Conservation (phyloP, 2,113 vertebrate species). For the Puffinus mauretanicus region DNA sequence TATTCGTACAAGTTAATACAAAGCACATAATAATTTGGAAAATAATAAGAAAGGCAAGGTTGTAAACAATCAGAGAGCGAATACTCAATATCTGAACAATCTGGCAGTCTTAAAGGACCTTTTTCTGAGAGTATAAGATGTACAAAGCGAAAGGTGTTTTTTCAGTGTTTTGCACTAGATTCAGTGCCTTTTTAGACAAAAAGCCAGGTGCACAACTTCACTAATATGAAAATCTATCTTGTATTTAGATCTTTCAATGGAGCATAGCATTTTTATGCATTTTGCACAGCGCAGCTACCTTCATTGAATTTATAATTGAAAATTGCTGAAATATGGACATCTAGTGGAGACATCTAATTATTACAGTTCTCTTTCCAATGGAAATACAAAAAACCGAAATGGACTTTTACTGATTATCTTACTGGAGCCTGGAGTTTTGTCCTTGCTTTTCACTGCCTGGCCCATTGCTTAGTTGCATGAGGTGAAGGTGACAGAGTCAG, state of each 20-base stretch:
- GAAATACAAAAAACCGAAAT: background rate
- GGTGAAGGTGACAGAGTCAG: background rate
- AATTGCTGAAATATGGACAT: conserved; percentile 70
- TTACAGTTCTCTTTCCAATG: background rate
- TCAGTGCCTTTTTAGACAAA: background rate
- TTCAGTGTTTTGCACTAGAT: background rate
- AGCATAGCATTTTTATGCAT: background rate
- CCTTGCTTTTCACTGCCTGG: background rate
- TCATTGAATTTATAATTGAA: background rate
- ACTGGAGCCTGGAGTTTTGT: background rate
- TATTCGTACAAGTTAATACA: background rate
- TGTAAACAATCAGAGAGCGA: background rate
- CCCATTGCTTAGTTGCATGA: background rate
- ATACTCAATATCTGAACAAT: background rate
- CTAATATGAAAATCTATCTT: background rate
- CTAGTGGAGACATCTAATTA: conserved; percentile 55
- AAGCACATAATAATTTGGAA: background rate
- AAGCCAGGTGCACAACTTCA: background rate
- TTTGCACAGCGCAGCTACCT: background rate
- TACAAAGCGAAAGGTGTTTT: background rate
- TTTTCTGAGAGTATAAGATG: background rate
- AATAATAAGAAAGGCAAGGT: background rate
- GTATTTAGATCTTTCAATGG: background rate
- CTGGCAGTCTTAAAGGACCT: background rate
- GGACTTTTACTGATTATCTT: background rate